Evolutionary conservation across 2,113 vertebrate species (phyloP), one percentile per base, ranked within the genome.

Genomic region (Crotalus tigris): DNA sequence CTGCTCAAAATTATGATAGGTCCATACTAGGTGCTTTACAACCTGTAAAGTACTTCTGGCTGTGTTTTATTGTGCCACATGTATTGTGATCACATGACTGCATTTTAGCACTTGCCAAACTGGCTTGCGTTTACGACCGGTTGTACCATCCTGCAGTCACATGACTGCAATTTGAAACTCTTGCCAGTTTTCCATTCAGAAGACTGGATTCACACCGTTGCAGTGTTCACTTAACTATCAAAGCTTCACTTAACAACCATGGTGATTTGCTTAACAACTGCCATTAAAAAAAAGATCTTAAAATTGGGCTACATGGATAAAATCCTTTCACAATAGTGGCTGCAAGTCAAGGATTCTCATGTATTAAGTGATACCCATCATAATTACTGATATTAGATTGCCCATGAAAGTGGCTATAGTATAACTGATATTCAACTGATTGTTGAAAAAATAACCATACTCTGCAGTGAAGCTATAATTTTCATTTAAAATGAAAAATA

Each of bases 381-480:
- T 94, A 97, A 93, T 96, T 96, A 95, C 0, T 94, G 94, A 92
- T 96, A 94, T 96, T 95, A 96, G 94, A 95, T 85, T 94, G 95
- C 92, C 94, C 92, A 26, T 95, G 96, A 95, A 96, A 96, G 94
- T 93, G 94, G 93, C 90, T 94, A 91, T 95, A 95, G 93, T 96
- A 95, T 94, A 94, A 91, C 95, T 0, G 88, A 95, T 95, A 96
- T 33, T 81, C 69, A 97, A 95, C 75, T 93, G 96, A 94, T 94
- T 90, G 85, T 26, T 94, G 95, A 64, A 96, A 96, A 94, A 95
- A 94, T 93, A 92, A 46, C 92, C 88, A 21, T 54, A 49, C 93
- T 59, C 1, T 12, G 4, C 3, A 81, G 81, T 91, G 54, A 0
- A 93, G 57, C 61, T 88, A 10, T 91, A 93, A 93, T 69, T 91